Base-by-base conservation (phyloP, 2,888 invertebrate species). In the Tetranychus piercei region DNA sequence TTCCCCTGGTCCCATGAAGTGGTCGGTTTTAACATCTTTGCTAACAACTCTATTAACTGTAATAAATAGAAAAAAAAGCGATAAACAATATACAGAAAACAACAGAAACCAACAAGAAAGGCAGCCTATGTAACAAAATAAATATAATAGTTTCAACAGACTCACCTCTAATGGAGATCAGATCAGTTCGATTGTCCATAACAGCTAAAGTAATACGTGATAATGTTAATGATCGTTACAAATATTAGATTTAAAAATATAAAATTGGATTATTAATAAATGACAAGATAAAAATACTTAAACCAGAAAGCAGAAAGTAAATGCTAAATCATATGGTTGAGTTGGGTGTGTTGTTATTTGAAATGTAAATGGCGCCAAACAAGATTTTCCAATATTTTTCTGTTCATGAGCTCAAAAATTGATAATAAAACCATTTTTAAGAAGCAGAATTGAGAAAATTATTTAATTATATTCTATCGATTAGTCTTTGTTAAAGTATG, bases 1-100 rank as follows among this genome's bases (percentile, higher is more conserved):
- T 65, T 72, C 75, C 34, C 77, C 78, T 18, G 73, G 70, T 4
- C 73, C 77, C 11, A 75, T 74, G 44, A 76, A 76, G 11, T 74
- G 72, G n/a, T 6, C 67, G 1, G 75, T 43, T 75, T 70, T 66
- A 3, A 45, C 66, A 6, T 75, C 71, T 20, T 44, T 72, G 34
- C 72, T 71, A 3, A 76, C 72, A 15, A 76, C 76, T 23, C 76
- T 44, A 22, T 72, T 72, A 9, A 76, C 76, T 76, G 18, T 6
- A 15, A 11, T 55, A 22, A 44, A 71, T 22, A 44, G 4, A 73
- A 22, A 18, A 22, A 71, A 55, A 44, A 18, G 9, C 8, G 5
- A 1, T 1, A 8, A 55, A 55, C 11, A 15, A 55, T 55, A 55
- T 1, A 55, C 9, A 6, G 55, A 55, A 15, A 15, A 55, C 9